Conservation (phyloP, 2,113 vertebrate genomes). For the Nycticorax nycticorax region DNA sequence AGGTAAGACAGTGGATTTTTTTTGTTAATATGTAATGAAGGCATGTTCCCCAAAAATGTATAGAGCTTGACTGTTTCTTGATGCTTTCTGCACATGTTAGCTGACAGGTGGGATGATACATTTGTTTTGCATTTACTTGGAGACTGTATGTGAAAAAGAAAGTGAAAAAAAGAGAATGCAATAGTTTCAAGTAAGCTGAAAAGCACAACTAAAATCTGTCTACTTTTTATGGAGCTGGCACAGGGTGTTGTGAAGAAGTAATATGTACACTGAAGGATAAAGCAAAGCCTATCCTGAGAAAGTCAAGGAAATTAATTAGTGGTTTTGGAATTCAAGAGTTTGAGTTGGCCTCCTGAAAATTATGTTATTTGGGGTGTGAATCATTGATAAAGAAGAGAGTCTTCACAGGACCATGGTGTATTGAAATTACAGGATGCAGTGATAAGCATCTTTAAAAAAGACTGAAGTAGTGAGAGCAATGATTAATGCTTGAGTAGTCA, state of each 20-base stretch:
- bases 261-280: neutral
- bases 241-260: neutral
- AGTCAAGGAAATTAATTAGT: neutral
- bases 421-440: neutral
- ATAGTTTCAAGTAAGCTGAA: neutral
- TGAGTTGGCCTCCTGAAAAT: neutral
- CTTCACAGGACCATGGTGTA: neutral
- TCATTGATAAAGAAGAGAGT: neutral
- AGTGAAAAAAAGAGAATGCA: neutral
- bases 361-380: neutral
- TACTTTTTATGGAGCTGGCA: neutral
- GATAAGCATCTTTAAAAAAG: neutral
- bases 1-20: constrained; percentile 74
- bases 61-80: neutral
- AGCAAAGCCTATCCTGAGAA: neutral
- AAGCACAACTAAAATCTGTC: neutral
- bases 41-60: neutral
- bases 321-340: neutral
- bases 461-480: neutral
- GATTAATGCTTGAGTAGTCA: neutral
- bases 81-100: neutral
- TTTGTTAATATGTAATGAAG: neutral
- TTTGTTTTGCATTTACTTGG: neutral
- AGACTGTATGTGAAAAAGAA: neutral
- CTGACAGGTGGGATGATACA: neutral